Evolutionary conservation across 1,140 invertebrate genomes (phyloP).

Genomic region (Ceratoteleas bidentatus): DNA sequence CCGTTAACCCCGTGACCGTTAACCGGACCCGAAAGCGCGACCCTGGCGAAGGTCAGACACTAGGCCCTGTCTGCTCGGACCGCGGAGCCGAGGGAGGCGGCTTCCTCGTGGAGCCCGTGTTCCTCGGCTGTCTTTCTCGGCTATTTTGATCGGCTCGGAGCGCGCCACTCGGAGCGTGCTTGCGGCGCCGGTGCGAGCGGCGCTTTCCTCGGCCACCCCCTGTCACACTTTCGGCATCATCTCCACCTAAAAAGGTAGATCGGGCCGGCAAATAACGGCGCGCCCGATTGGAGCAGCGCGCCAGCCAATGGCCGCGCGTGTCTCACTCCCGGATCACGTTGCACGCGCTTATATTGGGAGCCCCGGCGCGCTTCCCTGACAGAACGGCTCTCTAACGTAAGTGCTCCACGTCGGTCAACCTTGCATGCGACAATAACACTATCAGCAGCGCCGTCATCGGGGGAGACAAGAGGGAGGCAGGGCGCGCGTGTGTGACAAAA

Average conservation of each 20-base stretch:
- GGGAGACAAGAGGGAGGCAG: too few species aligned
- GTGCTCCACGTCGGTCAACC: constrained; percentile 82
- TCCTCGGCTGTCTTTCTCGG: constrained; percentile 25
- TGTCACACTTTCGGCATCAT: constrained; percentile 79
- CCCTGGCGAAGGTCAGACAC: too few species aligned
- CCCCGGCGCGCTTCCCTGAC: constrained; percentile 86
- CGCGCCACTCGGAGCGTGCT: too few species aligned
- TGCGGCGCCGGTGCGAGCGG: constrained; percentile 64
- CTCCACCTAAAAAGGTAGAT: constrained; percentile 82
- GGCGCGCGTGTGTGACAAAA: too few species aligned
- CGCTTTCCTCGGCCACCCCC: constrained; percentile 74
- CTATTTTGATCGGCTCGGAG: constrained; percentile 74
- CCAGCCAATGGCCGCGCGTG: constrained; percentile 79
- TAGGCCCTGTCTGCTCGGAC: too few species aligned
- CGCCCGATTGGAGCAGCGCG: constrained; percentile 76
- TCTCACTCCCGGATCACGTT: constrained; percentile 88
- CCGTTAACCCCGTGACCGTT: too few species aligned
- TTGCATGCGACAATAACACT: background rate
- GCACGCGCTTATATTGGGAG: constrained; percentile 92
- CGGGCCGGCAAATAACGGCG: constrained; percentile 80
- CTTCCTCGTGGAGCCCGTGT: too few species aligned
- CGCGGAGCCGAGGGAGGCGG: too few species aligned
- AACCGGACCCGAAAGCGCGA: too few species aligned
- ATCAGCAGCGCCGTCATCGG: too few species aligned
- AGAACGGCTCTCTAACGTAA: constrained; percentile 96